These are phyloP conservation scores for Chrysemys picta DNA, from an alignment of 2,113 vertebrate species.

Conservation along the genomic window DNA sequence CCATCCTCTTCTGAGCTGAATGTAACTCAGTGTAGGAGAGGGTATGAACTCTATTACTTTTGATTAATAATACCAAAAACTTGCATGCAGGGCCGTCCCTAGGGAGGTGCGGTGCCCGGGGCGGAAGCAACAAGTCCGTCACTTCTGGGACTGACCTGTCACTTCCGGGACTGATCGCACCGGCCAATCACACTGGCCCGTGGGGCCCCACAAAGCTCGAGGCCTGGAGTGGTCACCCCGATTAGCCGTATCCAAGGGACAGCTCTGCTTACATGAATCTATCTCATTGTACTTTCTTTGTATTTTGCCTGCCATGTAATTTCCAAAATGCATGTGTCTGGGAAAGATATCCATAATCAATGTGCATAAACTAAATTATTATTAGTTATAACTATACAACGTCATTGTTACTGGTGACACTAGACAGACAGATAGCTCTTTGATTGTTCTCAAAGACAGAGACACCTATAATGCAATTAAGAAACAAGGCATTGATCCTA, in stretches of 20 bases:
- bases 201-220: too few species aligned
- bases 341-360: slow-evolving; percentile 50
- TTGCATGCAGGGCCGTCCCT: neutral
- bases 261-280: neutral
- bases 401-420: slow-evolving; percentile 45
- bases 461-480: slow-evolving; percentile 57
- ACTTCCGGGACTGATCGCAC: too few species aligned
- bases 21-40: neutral
- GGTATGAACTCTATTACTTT: neutral
- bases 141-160: too few species aligned
- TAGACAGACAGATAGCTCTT: slow-evolving; percentile 51
- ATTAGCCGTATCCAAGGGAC: too few species aligned
- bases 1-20: neutral
- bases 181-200: too few species aligned
- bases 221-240: too few species aligned
- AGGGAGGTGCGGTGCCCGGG: too few species aligned
- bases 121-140: too few species aligned
- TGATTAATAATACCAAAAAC: slow-evolving; percentile 45
- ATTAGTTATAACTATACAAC: slow-evolving; percentile 59
- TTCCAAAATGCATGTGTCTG: slow-evolving; percentile 48
- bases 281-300: slow-evolving; percentile 48
- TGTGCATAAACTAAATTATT: slow-evolving; percentile 62
- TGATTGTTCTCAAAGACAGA: slow-evolving; percentile 62
- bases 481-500: slow-evolving; percentile 61
- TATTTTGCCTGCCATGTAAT: slow-evolving; percentile 33